Evolutionary conservation across 2,113 vertebrate genomes (phyloP), one percentile per base, ranked within the genome.

Genomic region (Odocoileus virginianus): DNA sequence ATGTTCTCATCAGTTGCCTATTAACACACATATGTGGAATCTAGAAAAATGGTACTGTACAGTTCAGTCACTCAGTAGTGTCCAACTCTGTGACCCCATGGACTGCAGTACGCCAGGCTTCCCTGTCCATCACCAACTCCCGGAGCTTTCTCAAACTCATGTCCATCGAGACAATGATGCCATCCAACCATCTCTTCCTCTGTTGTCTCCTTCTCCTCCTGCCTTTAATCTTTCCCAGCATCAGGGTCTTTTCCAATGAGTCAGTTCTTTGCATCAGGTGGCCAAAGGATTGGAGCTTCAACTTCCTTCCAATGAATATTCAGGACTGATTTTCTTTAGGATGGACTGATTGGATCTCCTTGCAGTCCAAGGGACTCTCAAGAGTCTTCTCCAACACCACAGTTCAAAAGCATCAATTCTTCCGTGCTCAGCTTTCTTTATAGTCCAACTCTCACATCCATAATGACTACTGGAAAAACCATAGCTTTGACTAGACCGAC

Each of bases 81-180:
- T 36, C 64, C n/a, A 3, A 36, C 64, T 71, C 64, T 23, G n/a
- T 0, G 1, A 71, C 64, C n/a, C 64, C 64, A 36, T 12, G 64
- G 9, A 36, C 9, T n/a, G 5, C 19, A 71, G 64, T 19, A 71
- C 5, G 0, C 19, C n/a, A 71, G n/a, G n/a, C n/a, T 3, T 71
- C 19, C n/a, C 19, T 19, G 1, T 71, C n/a, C n/a, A 36, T 23
- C 19, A 71, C 64, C 64, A 71, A 12, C 64, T 71, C 64, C 64
- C 9, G 3, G 64, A 71, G 64, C 9, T 36, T 36, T 6, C 64
- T 71, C n/a, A 71, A 23, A 71, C n/a, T 71, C 64, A 21, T 71
- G 64, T 9, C n/a, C n/a, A 71, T 71, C 1, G 0, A 71, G 64
- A 3, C n/a, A 36, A 10, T 36, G n/a, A 71, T 36, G 64, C 19